Evolutionary conservation across 2,113 vertebrate species (phyloP), one percentile per base, ranked within the genome.

Genomic region (Siniperca knerii): DNA sequence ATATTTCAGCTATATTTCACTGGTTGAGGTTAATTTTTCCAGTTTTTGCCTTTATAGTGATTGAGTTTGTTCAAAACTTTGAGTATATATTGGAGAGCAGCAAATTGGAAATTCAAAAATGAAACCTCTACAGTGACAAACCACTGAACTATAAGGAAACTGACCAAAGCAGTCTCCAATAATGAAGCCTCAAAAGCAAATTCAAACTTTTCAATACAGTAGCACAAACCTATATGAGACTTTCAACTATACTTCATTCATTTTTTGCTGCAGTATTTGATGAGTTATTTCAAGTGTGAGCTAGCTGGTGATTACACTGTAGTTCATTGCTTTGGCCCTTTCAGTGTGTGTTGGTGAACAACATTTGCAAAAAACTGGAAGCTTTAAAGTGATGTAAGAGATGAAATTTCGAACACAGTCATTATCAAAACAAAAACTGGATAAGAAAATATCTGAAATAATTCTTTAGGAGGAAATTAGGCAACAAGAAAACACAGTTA

Each of bases 1-100:
- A 70, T 62, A 64, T 69, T 54, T 71, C 21, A 15, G 11, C 7
- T 7, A n/a, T 57, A 25, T 85, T 75, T 75, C 4, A 35, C 25
- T 12, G 37, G 18, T 12, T 33, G n/a, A 3, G n/a, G 11, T 33
- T 23, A 6, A 23, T 64, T 37, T 40, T 9, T 1, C 21, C 25
- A 73, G 13, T 58, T 44, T 72, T 40, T 25, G 23, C 2, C 37
- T 29, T 33, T 23, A 57, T 15, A 67, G 16, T 6, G 5, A 29
- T 15, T 44, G 6, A 15, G 15, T 55, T 66, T 77, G 16, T 5
- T 60, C 10, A 60, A 44, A 25, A 35, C 11, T 3, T 11, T 29
- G 29, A 29, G 29, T 29, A 29, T 29, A 29, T 29, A 29, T 29
- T 29, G 29, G 29, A 29, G 29, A 29, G 29, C 29, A 29, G 29